Base-by-base conservation (phyloP, 2,888 invertebrate genomes). In the Emesis furor region DNA sequence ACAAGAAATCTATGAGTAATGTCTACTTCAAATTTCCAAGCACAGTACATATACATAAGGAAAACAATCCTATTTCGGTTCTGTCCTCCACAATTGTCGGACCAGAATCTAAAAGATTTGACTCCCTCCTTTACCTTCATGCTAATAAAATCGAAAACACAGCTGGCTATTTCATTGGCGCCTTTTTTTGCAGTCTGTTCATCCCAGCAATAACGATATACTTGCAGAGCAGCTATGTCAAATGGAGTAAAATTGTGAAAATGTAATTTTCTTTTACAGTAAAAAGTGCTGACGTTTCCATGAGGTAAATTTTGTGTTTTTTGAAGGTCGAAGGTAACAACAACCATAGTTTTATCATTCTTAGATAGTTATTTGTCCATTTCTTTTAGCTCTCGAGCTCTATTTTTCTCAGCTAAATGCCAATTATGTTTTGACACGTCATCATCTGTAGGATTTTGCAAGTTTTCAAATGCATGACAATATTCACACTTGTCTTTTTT, bases 251-350 rank as follows among this genome's bases (percentile, higher is more conserved):
- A 82, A 73, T 78, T 75, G n/a, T 71, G 67, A 67, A 72, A 37
- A 55, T 46, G 35, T 42, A 82, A 46, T 67, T 72, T 82, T 59
- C 78, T 72, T 76, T 82, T 82, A 59, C 78, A 82, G n/a, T 82
- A 82, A 32, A 82, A 67, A 4, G 77, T 55, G 42, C 75, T 73
- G 8, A 32, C 55, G 35, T 72, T 69, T 17, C 71, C 82, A 51
- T 78, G 71, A 32, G 72, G 55, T 75, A 73, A 65, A 55, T 71
- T 71, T 39, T 46, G 71, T 17, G 73, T 62, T 73, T 82, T 82
- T 82, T 82, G 76, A 17, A 82, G 78, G 30, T 82, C 82, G 39
- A 51, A 51, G n/a, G n/a, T 51, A 51, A 51, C n/a, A 12, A 14
- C 51, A 51, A 51, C 14, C 12, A 51, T 12, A 51, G 51, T 12